Base-by-base conservation (phyloP, 2,888 invertebrate species). In the Neoitamus cyanurus region DNA sequence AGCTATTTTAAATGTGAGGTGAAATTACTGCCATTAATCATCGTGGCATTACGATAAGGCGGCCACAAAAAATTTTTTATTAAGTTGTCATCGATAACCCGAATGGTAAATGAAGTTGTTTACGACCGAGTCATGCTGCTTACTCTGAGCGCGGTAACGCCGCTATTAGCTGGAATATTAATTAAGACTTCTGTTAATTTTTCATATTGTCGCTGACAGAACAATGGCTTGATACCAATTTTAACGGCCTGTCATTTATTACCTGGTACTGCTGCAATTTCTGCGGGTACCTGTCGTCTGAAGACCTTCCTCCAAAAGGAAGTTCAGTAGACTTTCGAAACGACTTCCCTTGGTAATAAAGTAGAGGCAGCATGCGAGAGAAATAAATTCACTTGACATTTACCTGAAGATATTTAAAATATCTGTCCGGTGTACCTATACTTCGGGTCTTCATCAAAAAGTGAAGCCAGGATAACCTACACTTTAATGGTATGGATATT, bases 11-110 rank as follows among this genome's bases (percentile, higher is more conserved):
- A 68, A 80, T 58, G 80, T 80, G 13, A 80, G 34, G 58, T 31
- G 58, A 80, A 80, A 80, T 80, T 80, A 58, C 80, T 4, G 68
- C 68, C 80, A 80, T 80, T 80, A 80, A 80, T 80, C 80, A 80
- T 58, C n/a, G 28, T 15, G n/a, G 1, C 34, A 20, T 30, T 20
- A 20, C 34, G 80, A 80, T 80, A 80, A 68, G 34, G 31, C n/a
- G 31, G 34, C 36, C 58, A 58, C 80, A 80, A 80, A 58, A 58
- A 68, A 34, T 80, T n/a, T 80, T 80, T 80, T 80, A 80, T 80
- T 48, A 80, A 80, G 80, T 80, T 80, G 80, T 80, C 80, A 80
- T 80, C 80, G 68, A 80, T 80, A 68, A 80, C 15, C 30, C 34
- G 80, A 80, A 80, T 80, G 80, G 20, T 48, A 80, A 68, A 68